Conservation (phyloP, 1,140 invertebrate species). For the Phthorimaea operculella region DNA sequence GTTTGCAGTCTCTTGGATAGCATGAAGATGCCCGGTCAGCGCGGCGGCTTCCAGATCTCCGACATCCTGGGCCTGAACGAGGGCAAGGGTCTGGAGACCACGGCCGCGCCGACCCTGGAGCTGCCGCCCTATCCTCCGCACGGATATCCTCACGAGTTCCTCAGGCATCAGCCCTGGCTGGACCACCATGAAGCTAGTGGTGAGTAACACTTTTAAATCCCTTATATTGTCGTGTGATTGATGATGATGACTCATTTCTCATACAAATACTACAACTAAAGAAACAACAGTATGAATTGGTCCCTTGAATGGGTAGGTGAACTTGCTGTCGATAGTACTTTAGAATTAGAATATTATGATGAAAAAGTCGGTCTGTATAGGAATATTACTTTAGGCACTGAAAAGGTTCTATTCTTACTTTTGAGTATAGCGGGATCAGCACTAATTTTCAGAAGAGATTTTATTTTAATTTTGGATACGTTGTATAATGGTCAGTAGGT, state of each 20-base stretch:
- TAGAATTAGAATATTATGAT: too few species aligned
- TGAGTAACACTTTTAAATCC: slow-evolving; percentile 23
- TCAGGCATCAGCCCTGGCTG: slow-evolving; percentile 60
- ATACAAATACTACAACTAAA: too few species aligned
- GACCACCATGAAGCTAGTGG: slow-evolving; percentile 51
- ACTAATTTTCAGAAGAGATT: too few species aligned
- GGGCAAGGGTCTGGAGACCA: slow-evolving; percentile 42
- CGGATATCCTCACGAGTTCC: slow-evolving; percentile 46
- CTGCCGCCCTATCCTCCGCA: slow-evolving; percentile 45
- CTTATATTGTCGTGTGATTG: slow-evolving; percentile 8
- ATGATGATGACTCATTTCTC: slow-evolving; percentile 13
- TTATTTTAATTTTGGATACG: too few species aligned
- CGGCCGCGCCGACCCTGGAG: slow-evolving; percentile 34
- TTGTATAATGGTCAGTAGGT: too few species aligned
- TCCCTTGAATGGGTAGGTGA: too few species aligned
- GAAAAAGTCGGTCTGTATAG: too few species aligned
- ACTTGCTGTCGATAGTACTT: too few species aligned
- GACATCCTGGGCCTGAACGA: slow-evolving; percentile 77
- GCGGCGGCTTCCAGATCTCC: slow-evolving; percentile 79
- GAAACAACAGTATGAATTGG: slow-evolving; percentile 8
- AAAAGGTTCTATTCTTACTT: too few species aligned
- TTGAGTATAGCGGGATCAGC: too few species aligned
- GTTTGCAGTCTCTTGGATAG: slow-evolving; percentile 71
- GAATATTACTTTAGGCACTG: too few species aligned
- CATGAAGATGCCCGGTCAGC: slow-evolving; percentile 74